phyloP scores from a whole-genome alignment of 1,140 invertebrate genomes.

The Drosophila erecta region DNA sequence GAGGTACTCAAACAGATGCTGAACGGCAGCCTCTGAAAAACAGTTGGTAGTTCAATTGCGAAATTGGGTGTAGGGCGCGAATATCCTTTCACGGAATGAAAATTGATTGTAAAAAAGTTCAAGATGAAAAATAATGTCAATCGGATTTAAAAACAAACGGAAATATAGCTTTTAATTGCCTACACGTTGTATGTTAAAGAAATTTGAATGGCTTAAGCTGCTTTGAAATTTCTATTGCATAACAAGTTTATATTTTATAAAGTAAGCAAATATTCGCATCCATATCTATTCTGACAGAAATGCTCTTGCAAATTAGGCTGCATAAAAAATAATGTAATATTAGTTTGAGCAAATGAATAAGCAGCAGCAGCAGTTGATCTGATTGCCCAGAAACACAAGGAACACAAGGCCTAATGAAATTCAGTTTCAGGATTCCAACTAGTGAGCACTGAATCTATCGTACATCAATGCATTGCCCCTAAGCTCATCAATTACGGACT shows the following conservation, averaged over 20 bases:
- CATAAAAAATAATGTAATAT: no score
- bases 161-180: neutral
- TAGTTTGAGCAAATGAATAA: no score
- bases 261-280: no score
- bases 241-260: no score
- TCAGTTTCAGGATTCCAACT: constrained; percentile 2
- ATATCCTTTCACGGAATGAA: neutral
- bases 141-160: neutral
- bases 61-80: constrained; percentile 18
- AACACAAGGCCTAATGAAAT: neutral
- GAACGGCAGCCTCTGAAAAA: neutral
- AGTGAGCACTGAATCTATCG: neutral
- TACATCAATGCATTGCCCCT: constrained; percentile 10
- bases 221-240: no score
- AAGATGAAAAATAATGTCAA: neutral
- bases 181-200: no score
- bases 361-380: neutral
- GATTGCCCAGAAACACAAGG: neutral
- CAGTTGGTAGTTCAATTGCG: constrained; percentile 15
- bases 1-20: constrained; percentile 5
- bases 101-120: neutral
- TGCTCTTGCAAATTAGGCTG: neutral
- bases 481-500: constrained; percentile 22
- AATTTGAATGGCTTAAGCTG: no score
- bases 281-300: neutral